These are phyloP conservation scores for Drosophila hydei DNA, from an alignment of 1,140 invertebrate species.

Conservation along the genomic window DNA sequence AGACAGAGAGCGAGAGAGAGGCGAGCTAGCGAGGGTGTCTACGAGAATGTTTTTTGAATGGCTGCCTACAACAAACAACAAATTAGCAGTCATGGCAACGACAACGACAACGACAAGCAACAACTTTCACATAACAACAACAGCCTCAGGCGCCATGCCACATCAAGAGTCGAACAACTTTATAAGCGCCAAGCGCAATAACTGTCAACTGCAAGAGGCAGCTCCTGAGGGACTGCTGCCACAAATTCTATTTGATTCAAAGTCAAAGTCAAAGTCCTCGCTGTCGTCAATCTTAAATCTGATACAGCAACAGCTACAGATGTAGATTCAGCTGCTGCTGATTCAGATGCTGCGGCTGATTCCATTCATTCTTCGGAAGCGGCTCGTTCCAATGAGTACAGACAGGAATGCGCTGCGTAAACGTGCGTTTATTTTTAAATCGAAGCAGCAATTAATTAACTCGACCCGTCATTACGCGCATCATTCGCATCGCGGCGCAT, in stretches of 20 bases:
- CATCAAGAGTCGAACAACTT: conserved; percentile 58
- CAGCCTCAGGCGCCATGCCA: conserved; percentile 34
- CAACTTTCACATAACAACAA: conserved; percentile 16
- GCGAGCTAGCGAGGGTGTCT: conserved; percentile 19
- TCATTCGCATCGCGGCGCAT: conserved; percentile 76
- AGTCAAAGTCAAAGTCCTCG: conserved; percentile 55
- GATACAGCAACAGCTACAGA: conserved; percentile 38
- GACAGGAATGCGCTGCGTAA: conserved; percentile 71
- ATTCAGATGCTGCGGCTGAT: conserved; percentile 49
- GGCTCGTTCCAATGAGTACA: conserved; percentile 38
- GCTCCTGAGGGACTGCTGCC: conserved; percentile 39
- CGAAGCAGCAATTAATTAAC: conserved; percentile 81
- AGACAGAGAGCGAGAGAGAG: neutral
- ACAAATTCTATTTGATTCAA: conserved; percentile 48
- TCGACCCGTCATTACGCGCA: conserved; percentile 80
- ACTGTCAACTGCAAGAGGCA: conserved; percentile 47
- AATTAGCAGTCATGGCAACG: conserved; percentile 79
- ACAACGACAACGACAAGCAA: conserved; percentile 48
- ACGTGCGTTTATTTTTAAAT: conserved; percentile 81
- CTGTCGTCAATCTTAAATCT: conserved; percentile 63
- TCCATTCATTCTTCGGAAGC: conserved; percentile 67
- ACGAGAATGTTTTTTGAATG: conserved; percentile 62
- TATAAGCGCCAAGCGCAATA: conserved; percentile 68
- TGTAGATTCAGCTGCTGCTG: conserved; percentile 36
- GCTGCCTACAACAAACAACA: conserved; percentile 77